Conservation (phyloP, 2,113 vertebrate genomes). For the Chamaetylas fuelleborni region DNA sequence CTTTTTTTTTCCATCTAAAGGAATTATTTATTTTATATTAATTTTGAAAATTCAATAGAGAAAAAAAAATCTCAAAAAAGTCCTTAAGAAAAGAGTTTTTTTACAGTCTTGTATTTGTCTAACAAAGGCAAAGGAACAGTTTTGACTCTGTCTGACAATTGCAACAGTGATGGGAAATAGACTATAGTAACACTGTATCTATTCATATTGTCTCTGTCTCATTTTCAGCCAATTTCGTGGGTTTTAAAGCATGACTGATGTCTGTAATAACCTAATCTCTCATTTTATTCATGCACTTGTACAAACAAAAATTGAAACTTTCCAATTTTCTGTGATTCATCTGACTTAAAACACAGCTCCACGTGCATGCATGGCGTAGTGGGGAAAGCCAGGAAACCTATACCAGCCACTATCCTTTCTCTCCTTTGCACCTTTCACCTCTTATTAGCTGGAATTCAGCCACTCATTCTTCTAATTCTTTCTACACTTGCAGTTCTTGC, state of each 20-base stretch:
- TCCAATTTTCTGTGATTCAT: not conserved
- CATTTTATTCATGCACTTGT: constrained; percentile 4
- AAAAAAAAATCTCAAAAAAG: not conserved
- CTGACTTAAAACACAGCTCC: not conserved
- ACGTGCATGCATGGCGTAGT: not conserved
- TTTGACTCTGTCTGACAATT: not conserved
- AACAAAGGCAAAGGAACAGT: not conserved
- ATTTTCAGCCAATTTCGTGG: not conserved
- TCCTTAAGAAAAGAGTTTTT: not conserved
- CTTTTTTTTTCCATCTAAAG: not conserved
- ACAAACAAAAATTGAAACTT: not conserved
- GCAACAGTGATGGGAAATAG: constrained; percentile 4
- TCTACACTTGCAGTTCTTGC: not conserved
- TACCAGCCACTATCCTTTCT: not conserved
- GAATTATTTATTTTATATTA: not conserved
- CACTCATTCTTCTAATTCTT: not conserved
- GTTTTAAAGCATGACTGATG: not conserved
- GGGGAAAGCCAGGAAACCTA: not conserved
- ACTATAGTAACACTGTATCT: not conserved
- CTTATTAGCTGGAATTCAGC: not conserved
- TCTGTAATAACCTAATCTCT: constrained; percentile 6
- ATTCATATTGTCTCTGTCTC: constrained; percentile 9
- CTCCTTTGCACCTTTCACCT: not conserved
- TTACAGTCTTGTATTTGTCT: not conserved
- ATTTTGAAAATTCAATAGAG: not conserved